phyloP scores from a whole-genome alignment of 2,797 vertebrate species.

The Crypturellus tataupa region DNA sequence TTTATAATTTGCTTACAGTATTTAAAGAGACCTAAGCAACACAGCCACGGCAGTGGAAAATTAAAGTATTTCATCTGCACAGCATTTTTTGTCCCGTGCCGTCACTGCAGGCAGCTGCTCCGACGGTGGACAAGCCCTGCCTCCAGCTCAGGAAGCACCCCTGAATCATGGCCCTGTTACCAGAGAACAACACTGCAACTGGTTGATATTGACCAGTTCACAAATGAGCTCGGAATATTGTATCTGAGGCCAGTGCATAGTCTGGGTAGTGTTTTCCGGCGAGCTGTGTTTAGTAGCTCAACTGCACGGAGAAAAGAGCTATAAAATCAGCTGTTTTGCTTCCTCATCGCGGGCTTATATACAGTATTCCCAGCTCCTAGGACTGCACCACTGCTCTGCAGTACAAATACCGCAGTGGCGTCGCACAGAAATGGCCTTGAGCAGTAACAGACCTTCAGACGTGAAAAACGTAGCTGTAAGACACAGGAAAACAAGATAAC shows the following conservation, averaged over 20 bases:
- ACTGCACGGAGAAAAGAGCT: background rate
- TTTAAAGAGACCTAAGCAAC: constrained; percentile 1
- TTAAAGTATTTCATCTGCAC: background rate
- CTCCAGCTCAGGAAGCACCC: background rate
- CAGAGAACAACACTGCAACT: background rate
- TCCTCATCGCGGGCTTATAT: background rate
- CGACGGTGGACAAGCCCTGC: background rate
- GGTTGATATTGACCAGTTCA: background rate
- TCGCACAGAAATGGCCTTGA: background rate
- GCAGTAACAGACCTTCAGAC: background rate
- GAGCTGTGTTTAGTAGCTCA: background rate
- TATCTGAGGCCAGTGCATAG: background rate
- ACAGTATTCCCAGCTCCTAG: background rate
- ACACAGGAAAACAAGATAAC: background rate
- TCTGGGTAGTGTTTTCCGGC: background rate
- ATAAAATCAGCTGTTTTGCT: background rate
- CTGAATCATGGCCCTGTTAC: accelerated
- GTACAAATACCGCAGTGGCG: background rate
- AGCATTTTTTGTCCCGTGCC: constrained; percentile 34
- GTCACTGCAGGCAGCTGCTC: background rate
- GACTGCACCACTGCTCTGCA: background rate
- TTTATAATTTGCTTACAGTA: background rate
- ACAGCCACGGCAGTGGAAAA: constrained; percentile 37
- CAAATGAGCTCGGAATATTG: background rate
- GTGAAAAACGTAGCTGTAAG: background rate